These are phyloP conservation scores for Pagrus major DNA, from an alignment of 2,113 vertebrate genomes.

Conservation along the genomic window DNA sequence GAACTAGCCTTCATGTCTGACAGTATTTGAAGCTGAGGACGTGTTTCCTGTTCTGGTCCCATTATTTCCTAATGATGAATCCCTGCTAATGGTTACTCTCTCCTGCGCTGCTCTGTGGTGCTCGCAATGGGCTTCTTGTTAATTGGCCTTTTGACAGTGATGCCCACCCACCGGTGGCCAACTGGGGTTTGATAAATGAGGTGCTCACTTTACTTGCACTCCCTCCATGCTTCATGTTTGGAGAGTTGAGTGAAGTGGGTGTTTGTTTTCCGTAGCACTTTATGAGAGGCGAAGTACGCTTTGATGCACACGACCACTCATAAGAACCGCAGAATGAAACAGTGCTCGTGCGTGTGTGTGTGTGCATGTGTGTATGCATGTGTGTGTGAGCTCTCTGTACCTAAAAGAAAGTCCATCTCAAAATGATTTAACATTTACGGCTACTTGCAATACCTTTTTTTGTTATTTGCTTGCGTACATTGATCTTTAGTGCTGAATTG, in stretches of 20 bases:
- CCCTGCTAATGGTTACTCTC: conserved; percentile 65
- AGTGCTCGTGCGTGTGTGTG: not conserved
- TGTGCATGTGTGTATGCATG: not conserved
- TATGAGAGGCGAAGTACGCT: conserved; percentile 57
- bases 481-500: not conserved
- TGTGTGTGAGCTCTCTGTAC: not conserved
- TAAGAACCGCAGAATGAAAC: conserved; percentile 37
- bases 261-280: conserved; percentile 73
- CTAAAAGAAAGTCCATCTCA: conserved; percentile 13
- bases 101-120: conserved; percentile 60
- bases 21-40: conserved; percentile 42
- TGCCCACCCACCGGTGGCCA: conserved; percentile 76
- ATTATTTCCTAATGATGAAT: conserved; percentile 78
- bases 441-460: not conserved
- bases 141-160: conserved; percentile 83
- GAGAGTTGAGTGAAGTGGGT: conserved; percentile 74
- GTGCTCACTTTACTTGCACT: conserved; percentile 62
- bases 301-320: conserved; percentile 63
- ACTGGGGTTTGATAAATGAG: conserved; percentile 81
- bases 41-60: conserved; percentile 65
- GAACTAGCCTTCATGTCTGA: conserved; percentile 46
- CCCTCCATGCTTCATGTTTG: conserved; percentile 62
- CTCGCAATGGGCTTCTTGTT: conserved; percentile 76
- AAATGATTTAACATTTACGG: not conserved
- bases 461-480: not conserved